These are phyloP conservation scores for Tricholauxania praeusta DNA, from an alignment of 2,888 invertebrate species.

Conservation along the genomic window DNA sequence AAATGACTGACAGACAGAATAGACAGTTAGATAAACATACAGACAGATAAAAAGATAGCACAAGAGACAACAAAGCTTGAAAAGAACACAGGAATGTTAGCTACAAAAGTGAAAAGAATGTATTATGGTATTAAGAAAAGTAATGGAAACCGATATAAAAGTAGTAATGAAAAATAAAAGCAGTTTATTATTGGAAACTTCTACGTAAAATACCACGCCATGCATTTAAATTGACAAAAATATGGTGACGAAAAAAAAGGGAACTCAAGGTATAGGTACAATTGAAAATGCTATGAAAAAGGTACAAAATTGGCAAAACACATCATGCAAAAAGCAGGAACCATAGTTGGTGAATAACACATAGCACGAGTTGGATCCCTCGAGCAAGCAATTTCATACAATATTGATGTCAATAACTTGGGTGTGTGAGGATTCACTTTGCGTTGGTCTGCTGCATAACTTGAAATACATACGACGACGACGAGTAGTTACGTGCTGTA, in stretches of 20 bases:
- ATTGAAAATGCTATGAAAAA: no score
- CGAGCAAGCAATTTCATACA: conserved; percentile 48
- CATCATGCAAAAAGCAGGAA: no score
- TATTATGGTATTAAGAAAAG: not conserved
- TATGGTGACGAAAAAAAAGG: not conserved
- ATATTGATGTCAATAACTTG: conserved; percentile 48
- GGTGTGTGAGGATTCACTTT: not conserved
- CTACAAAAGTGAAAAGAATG: not conserved
- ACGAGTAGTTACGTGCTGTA: not conserved
- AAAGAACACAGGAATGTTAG: not conserved
- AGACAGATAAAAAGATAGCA: not conserved
- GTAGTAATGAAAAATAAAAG: no score
- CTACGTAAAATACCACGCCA: conserved; percentile 20
- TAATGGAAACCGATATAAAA: not conserved
- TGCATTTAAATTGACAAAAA: conserved; percentile 31
- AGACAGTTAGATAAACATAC: conserved; percentile 3
- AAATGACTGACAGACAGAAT: conserved; percentile 24
- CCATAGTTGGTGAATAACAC: no score
- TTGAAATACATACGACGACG: no score
- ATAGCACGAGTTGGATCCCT: not conserved
- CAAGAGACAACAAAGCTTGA: not conserved
- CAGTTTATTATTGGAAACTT: no score
- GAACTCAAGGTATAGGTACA: not conserved
- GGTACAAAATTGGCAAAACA: no score
- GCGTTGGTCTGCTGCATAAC: no score